phyloP scores from a whole-genome alignment of 2,113 vertebrate genomes.

The western clawed frog (Xenopus tropicalis) region DNA sequence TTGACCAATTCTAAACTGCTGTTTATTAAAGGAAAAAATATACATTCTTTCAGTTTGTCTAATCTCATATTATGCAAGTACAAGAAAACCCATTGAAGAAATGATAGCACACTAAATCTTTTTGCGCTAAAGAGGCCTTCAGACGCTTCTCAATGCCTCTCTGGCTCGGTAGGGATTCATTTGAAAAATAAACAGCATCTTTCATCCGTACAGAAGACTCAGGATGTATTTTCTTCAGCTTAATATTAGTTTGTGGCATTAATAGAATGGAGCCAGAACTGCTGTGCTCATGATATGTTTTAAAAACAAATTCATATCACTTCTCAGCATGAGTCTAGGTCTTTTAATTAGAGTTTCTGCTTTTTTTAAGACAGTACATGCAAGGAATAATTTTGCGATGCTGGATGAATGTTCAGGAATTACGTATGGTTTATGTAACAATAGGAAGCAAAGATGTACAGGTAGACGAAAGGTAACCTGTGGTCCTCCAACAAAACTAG shows the following conservation, averaged over 20 bases:
- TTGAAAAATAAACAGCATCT: neutral
- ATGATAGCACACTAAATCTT: neutral
- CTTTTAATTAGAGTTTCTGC: constrained; percentile 73
- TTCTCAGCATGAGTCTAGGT: constrained; percentile 72
- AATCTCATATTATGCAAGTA: neutral
- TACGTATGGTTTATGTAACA: too few relatives aligned
- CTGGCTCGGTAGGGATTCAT: constrained; percentile 36
- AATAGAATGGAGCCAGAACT: constrained; percentile 67
- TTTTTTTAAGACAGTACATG: constrained; percentile 64
- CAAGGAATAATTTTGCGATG: constrained; percentile 49
- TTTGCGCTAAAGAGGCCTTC: neutral
- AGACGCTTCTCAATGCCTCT: constrained; percentile 39
- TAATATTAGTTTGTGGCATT: constrained; percentile 64
- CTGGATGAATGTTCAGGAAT: too few relatives aligned
- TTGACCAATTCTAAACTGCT: too few relatives aligned
- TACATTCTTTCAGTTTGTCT: too few relatives aligned
- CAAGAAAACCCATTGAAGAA: neutral
- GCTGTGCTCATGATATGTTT: constrained; percentile 70
- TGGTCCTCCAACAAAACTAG: too few relatives aligned
- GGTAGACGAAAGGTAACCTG: too few relatives aligned
- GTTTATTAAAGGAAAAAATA: too few relatives aligned
- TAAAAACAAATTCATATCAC: constrained; percentile 70
- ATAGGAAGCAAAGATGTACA: too few relatives aligned
- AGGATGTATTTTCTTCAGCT: constrained; percentile 54
- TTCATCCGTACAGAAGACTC: constrained; percentile 52